phyloP scores from a whole-genome alignment of 2,113 vertebrate species.

The Oncorhynchus tshawytscha region DNA sequence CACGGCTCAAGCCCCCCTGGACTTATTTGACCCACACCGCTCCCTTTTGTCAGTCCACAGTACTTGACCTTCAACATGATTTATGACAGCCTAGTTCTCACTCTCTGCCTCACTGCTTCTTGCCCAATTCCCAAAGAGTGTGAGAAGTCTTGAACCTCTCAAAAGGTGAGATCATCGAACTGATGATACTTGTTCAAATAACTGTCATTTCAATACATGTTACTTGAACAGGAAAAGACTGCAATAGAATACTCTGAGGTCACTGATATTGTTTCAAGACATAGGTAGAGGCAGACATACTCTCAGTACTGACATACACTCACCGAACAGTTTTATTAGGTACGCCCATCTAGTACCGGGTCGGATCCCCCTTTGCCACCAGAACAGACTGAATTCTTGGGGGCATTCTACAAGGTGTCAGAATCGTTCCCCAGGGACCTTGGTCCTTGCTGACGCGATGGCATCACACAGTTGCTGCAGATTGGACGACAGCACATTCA shows the following conservation, averaged over 20 bases:
- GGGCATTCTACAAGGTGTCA: too few species aligned
- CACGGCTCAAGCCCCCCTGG: slow-evolving; percentile 23
- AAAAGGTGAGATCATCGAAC: slow-evolving; percentile 20
- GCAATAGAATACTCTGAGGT: background rate
- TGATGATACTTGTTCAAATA: background rate
- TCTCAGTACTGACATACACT: too few species aligned
- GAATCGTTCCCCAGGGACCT: too few species aligned
- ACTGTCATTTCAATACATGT: background rate
- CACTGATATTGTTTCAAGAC: slow-evolving; percentile 21
- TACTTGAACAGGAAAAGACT: background rate
- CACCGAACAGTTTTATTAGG: too few species aligned
- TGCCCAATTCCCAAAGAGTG: background rate
- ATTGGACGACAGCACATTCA: too few species aligned
- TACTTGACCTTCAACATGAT: slow-evolving; percentile 55
- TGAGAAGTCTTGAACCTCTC: slow-evolving; percentile 21
- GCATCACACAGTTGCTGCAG: too few species aligned
- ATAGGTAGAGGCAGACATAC: background rate
- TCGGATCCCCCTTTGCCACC: too few species aligned
- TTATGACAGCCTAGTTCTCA: slow-evolving; percentile 41
- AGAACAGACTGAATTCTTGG: too few species aligned
- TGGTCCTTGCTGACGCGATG: too few species aligned
- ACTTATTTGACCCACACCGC: background rate
- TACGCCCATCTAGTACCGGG: too few species aligned
- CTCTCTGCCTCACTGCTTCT: slow-evolving; percentile 4
- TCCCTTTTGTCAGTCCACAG: background rate